Conservation (phyloP, 2,888 invertebrate species). For the Polymixis lichenea region DNA sequence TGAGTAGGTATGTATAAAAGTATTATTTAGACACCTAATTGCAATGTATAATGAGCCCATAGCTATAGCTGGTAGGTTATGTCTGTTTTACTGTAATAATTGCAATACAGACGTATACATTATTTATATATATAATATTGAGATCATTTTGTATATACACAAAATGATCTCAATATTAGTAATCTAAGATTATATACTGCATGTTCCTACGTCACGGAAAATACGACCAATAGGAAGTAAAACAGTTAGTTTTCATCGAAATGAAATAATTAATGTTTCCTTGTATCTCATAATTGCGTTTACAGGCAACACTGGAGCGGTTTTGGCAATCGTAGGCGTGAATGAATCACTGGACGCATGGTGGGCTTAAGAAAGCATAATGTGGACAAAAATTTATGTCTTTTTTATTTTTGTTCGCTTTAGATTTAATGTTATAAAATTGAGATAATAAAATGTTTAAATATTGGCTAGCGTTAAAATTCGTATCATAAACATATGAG, state of each 20-base stretch:
- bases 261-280: conserved; percentile 67
- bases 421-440: conserved; percentile 2
- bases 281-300: conserved; percentile 65
- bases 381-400: conserved; percentile 39
- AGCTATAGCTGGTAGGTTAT: not conserved
- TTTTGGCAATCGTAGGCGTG: conserved; percentile 68
- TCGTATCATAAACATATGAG: conserved; percentile 3
- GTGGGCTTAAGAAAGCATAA: conserved; percentile 31
- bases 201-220: conserved; percentile 17
- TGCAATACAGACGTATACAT: not conserved
- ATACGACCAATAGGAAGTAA: conserved; percentile 69
- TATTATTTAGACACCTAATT: not conserved
- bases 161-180: not conserved
- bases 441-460: no score
- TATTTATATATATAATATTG: no score
- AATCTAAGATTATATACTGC: not conserved
- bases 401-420: conserved; percentile 5
- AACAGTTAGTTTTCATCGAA: conserved; percentile 44
- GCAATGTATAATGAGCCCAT: not conserved
- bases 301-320: conserved; percentile 58
- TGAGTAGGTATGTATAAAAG: not conserved
- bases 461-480: conserved; percentile 3
- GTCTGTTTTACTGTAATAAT: not conserved
- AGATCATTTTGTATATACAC: no score
- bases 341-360: conserved; percentile 68